Evolutionary conservation across 2,113 vertebrate genomes (phyloP).

Genomic region (Rhegmatorhina hoffmannsi): DNA sequence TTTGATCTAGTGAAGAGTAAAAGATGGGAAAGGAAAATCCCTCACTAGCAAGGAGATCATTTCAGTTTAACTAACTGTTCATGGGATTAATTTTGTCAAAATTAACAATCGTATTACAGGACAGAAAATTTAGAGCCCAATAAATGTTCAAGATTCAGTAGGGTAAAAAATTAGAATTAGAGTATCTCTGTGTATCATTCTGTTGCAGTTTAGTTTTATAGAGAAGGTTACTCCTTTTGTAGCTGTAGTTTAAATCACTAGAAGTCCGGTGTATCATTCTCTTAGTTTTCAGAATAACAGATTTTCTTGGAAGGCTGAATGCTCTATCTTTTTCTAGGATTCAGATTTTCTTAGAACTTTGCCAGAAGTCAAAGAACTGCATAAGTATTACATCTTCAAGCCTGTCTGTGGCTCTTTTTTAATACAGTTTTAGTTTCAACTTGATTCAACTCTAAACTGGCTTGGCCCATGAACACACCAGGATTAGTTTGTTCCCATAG

Average conservation of each 20-base stretch:
- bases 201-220: not conserved
- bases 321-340: not conserved
- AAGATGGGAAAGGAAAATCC: not conserved
- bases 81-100: not conserved
- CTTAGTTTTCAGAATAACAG: not conserved
- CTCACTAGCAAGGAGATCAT: not conserved
- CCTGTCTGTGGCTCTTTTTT: not conserved
- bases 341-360: not conserved
- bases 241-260: not conserved
- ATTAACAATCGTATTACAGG: not conserved
- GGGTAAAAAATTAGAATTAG: not conserved
- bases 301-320: not conserved
- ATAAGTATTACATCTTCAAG: not conserved
- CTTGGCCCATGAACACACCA: not conserved
- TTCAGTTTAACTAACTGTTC: not conserved
- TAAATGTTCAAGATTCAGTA: not conserved
- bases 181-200: not conserved
- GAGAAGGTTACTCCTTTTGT: not conserved
- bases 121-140: not conserved
- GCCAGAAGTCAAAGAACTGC: not conserved
- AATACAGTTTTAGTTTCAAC: not conserved
- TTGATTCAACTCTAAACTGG: not conserved
- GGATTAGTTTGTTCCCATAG: not conserved
- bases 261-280: not conserved
- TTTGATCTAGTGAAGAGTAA: not conserved